Evolutionary conservation across 2,888 invertebrate genomes (phyloP), one percentile per base, ranked within the genome.

Genomic region (Acronicta aceris): DNA sequence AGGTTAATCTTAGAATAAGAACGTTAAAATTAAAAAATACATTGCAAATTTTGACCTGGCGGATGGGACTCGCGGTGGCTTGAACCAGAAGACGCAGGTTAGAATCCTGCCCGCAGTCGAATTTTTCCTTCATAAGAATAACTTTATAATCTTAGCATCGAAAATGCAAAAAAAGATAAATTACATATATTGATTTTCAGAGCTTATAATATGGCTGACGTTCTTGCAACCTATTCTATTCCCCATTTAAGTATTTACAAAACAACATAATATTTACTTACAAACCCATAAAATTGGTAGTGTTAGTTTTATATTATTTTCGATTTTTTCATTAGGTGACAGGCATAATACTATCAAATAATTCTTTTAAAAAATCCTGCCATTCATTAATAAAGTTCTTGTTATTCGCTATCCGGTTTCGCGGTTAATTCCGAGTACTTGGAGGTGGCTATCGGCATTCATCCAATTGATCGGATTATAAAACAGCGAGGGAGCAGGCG

Each of bases 391-490:
- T 73, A 61, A 49, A 58, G 56, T 66, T 68, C 53, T 66, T 72
- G 62, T 73, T 68, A 68, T 69, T 47, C 55, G 61, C 69, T 71
- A 74, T 67, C 63, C 45, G 56, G 61, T 77, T 71, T 56, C 72
- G 61, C 50, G 52, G 65, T 68, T 70, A 73, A 74, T 78, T 78
- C 76, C 59, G 41, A 60, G 64, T 62, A 68, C 59, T n/a, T 30
- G 61, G 59, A 78, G 76, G 78, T 78, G 76, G 72, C 69, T 71
- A 71, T 68, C 63, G 60, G 58, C 76, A 76, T 74, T 76, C 77
- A 79, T 71, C 73, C 78, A 78, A 70, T 69, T 71, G 76, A 76
- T 75, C 78, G 78, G 76, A 76, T 76, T 76, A 76, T 78, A 78
- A 76, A 71, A 74, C 69, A 57, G 76, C 73, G 79, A 78, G 71